phyloP scores from a whole-genome alignment of 2,888 invertebrate genomes.

The Cephus sareptanus region DNA sequence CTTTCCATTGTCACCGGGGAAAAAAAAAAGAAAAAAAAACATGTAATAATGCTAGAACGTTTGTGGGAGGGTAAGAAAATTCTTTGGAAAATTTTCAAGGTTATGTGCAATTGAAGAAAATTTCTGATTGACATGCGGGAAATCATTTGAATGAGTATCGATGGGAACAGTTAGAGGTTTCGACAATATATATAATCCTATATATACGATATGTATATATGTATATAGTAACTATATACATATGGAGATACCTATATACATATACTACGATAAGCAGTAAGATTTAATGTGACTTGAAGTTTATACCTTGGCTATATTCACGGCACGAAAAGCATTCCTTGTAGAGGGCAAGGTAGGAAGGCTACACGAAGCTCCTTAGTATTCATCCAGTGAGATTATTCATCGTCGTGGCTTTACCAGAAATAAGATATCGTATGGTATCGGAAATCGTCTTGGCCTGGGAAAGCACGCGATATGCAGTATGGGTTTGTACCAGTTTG shows the following conservation, averaged over 20 bases:
- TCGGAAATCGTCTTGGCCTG: constrained; percentile 45
- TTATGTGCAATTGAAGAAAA: not conserved
- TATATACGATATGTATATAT: not conserved
- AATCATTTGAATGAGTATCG: not conserved
- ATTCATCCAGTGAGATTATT: constrained; percentile 48
- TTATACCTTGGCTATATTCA: constrained; percentile 34
- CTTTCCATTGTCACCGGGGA: not conserved
- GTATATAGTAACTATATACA: not conserved
- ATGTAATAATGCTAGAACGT: not conserved
- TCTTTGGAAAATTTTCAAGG: not conserved
- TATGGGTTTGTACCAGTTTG: not conserved
- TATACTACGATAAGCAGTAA: constrained; percentile 25
- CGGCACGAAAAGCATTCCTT: constrained; percentile 38
- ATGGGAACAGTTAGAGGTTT: not conserved
- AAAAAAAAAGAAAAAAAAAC: not conserved
- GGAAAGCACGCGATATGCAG: constrained; percentile 24
- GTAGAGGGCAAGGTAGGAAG: not conserved
- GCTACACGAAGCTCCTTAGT: constrained; percentile 32
- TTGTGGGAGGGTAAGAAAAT: not conserved
- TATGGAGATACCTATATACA: not conserved
- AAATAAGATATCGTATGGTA: constrained; percentile 29
- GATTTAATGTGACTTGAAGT: constrained; percentile 31
- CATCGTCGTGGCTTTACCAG: constrained; percentile 35
- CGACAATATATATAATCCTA: not conserved
- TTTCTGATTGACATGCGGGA: not conserved